A percentile compares a stretch with the other conserved stretches of the same genome.
These are phyloP conservation scores for Drosophila gunungcola DNA, from an alignment of 1,140 invertebrate genomes.

Conservation along the genomic window DNA sequence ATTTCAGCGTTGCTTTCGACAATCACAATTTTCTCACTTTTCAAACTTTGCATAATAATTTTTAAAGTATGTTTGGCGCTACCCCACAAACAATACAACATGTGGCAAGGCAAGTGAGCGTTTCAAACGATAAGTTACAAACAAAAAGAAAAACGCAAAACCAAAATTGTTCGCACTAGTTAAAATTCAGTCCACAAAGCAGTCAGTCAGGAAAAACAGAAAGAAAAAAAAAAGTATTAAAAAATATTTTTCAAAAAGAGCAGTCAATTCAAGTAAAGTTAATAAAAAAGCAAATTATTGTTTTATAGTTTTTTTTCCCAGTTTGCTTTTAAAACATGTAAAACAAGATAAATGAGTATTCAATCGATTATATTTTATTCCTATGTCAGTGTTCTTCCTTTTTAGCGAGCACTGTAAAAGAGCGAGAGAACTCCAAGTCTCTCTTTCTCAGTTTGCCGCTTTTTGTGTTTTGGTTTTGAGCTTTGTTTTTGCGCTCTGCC, in stretches of 20 bases:
- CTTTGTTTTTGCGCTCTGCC: conserved; percentile 25
- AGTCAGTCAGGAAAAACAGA: conserved; percentile 37
- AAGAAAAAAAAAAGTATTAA: conserved; percentile 45
- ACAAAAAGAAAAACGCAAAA: conserved; percentile 23
- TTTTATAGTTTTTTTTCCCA: too few relatives aligned
- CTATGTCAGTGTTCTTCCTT: too few relatives aligned
- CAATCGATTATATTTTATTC: too few relatives aligned
- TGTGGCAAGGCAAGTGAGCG: conserved; percentile 45
- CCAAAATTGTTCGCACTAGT: conserved; percentile 47
- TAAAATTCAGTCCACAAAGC: conserved; percentile 44
- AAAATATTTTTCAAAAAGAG: conserved; percentile 41
- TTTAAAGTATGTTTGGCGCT: conserved; percentile 34
- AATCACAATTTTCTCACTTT: conserved; percentile 45
- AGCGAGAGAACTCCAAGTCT: background rate
- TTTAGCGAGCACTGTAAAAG: background rate
- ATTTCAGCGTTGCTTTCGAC: conserved; percentile 10
- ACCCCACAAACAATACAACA: conserved; percentile 24
- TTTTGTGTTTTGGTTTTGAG: conserved; percentile 39
- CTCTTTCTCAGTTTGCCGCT: conserved; percentile 34
- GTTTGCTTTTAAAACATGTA: too few relatives aligned
- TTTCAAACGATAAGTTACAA: conserved; percentile 40
- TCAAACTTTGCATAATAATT: conserved; percentile 56
- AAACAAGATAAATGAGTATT: too few relatives aligned
- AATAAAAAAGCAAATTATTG: too few relatives aligned
- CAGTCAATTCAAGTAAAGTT: background rate